Evolutionary conservation across 2,113 vertebrate genomes (phyloP), one percentile per base, ranked within the genome.

Genomic region (Myodes glareolus): DNA sequence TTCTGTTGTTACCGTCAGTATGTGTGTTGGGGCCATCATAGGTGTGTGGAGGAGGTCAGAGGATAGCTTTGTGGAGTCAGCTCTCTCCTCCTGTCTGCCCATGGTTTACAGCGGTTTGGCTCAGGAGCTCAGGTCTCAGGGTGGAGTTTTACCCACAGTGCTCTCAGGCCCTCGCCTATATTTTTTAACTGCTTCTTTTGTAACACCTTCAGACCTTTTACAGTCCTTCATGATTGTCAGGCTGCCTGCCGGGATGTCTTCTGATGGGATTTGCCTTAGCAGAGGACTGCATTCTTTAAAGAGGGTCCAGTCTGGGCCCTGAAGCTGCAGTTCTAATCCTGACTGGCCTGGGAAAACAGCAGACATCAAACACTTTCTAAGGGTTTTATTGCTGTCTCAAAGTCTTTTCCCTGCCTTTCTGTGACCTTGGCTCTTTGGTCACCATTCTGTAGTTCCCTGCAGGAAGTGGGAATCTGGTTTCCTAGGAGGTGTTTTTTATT

Each of bases 341-440:
- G 58, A 92, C 55, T 70, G 78, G 50, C 55, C 70, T 90, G 91
- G 63, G n/a, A 45, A 89, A 93, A 90, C 45, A 91, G 50, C 23
- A 78, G 17, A 86, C 50, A 89, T 21, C 81, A 42, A 94, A 47
- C 45, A 50, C 84, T 68, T 68, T 50, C 58, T 16, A 67, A 42
- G 3, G 55, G 42, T 88, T 73, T 67, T 50, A 52, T 84, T 97
- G 45, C 42, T 94, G 0, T 94, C 39, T 42, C 27, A 67, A 91
- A 80, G 58, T 45, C 81, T 29, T 68, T 81, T 87, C 67, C 67
- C 75, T 86, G 45, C 42, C 45, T 81, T 80, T 94, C 58, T 82
- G 0, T 45, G 92, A 52, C 84, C 91, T 96, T 94, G 92, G 67
- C 89, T 93, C 42, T 88, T 94, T 84, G 68, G 67, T 92, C 87